Base-by-base conservation (phyloP, 2,888 invertebrate genomes). In the Strigamia transsilvanica region DNA sequence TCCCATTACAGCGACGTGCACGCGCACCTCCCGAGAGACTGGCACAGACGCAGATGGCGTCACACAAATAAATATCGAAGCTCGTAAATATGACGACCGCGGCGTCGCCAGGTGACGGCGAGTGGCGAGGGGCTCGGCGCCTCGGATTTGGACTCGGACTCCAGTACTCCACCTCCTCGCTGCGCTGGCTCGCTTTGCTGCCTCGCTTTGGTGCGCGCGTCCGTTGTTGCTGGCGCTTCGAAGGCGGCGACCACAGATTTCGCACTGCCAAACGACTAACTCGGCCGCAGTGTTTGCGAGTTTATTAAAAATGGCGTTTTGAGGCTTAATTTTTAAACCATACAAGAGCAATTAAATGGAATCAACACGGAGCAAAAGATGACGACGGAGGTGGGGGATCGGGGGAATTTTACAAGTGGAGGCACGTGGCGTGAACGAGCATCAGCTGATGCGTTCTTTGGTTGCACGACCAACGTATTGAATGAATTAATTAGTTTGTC, bases 361-460 rank as follows among this genome's bases (percentile, higher is more conserved):
- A 66, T 66, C 66, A 66, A 66, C 66, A 66, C 66, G 13, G 66
- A 66, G 66, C 66, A 66, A 66, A 66, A 66, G 66, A 66, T 66
- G 66, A 66, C 23, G 66, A 66, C 12, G 66, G 61, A 27, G 32
- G 66, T 23, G 23, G 66, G 61, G 18, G 66, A 66, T 66, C 12
- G 23, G 66, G 61, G 61, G 66, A 66, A 27, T 66, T 66, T 66
- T 66, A 66, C 66, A 66, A 66, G 66, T 66, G 66, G 66, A 66
- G 66, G 66, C 66, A 66, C 66, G 66, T 66, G 66, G 66, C 66
- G 66, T 23, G 23, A 66, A 66, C 66, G 66, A 66, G 66, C 66
- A 66, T 66, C 66, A 66, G 66, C 66, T 66, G 66, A 66, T 66
- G 66, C 66, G 66, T 66, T 66, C 66, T 66, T 66, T 66, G 66